Conservation (phyloP, 1,140 invertebrate species). For the Pteromalus puparum region DNA sequence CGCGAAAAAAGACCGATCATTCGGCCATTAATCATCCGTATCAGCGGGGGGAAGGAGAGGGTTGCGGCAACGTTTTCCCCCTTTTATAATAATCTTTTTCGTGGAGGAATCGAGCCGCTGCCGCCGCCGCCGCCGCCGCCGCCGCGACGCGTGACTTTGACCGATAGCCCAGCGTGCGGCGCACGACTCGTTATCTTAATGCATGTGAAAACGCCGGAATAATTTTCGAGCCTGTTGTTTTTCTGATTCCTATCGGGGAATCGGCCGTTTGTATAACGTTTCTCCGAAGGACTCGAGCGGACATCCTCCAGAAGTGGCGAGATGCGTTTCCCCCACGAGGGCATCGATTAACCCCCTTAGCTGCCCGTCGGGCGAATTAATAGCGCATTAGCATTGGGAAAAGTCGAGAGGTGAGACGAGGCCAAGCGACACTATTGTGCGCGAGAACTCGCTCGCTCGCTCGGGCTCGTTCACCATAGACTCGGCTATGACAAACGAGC, state of each 20-base stretch:
- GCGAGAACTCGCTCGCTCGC: slow-evolving; percentile 1
- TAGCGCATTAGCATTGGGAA: slow-evolving; percentile 35
- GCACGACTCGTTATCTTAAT: slow-evolving; percentile 62
- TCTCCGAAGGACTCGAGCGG: not conserved
- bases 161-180: slow-evolving; percentile 61
- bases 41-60: slow-evolving; percentile 31
- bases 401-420: not conserved
- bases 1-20: slow-evolving; percentile 32
- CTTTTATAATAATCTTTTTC: slow-evolving; percentile 36
- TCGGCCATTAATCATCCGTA: slow-evolving; percentile 45
- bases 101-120: not conserved
- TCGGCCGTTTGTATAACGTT: not conserved
- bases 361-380: slow-evolving; percentile 17
- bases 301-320: too few relatives aligned
- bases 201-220: slow-evolving; percentile 59
- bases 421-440: slow-evolving; percentile 6
- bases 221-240: slow-evolving; percentile 46
- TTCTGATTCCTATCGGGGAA: not conserved
- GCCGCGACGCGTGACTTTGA: slow-evolving; percentile 63
- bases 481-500: slow-evolving; percentile 69
- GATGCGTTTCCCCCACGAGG: not conserved
- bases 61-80: not conserved
- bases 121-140: not conserved
- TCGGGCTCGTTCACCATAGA: not conserved
- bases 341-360: too few relatives aligned